These are phyloP conservation scores for Uria aalge DNA, from an alignment of 2,113 vertebrate genomes.

Conservation along the genomic window DNA sequence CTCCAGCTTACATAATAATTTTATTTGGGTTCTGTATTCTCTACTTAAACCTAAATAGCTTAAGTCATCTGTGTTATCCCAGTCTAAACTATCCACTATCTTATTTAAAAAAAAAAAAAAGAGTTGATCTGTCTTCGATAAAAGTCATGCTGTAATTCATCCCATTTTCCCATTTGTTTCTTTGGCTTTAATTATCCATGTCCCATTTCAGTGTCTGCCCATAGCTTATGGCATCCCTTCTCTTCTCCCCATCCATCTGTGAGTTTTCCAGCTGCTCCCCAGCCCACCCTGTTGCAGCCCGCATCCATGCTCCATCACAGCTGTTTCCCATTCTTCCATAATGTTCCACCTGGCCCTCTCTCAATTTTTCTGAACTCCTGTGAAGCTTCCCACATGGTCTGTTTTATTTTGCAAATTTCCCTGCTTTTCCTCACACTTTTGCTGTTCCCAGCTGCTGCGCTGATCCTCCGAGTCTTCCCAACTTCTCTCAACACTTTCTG, in stretches of 20 bases:
- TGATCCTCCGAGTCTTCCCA: conserved; percentile 20
- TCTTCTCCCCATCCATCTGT: conserved; percentile 24
- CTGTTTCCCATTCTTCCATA: conserved; percentile 61
- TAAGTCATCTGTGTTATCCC: conserved; percentile 8
- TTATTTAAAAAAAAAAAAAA: not conserved
- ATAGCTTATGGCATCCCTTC: not conserved
- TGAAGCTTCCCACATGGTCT: conserved; percentile 58
- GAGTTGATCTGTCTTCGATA: not conserved
- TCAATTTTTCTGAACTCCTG: conserved; percentile 54
- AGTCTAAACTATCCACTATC: conserved; percentile 30
- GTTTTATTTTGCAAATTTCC: conserved; percentile 37
- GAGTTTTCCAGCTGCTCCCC: conserved; percentile 32
- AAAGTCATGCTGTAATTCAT: conserved; percentile 1
- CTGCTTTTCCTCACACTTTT: conserved; percentile 20
- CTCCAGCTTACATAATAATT: conserved; percentile 2
- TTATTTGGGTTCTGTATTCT: conserved; percentile 44
- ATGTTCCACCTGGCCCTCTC: conserved; percentile 57
- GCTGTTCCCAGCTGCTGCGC: conserved; percentile 28
- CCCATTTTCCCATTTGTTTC: conserved; percentile 27
- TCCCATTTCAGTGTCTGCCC: conserved; percentile 9
- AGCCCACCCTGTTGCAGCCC: conserved; percentile 46
- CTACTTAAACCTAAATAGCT: conserved; percentile 28
- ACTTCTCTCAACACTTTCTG: conserved; percentile 38
- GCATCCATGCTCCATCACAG: conserved; percentile 45
- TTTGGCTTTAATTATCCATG: conserved; percentile 39